These are phyloP conservation scores for Enteromius argenteus DNA, from an alignment of 2,797 vertebrate species.

Conservation along the genomic window DNA sequence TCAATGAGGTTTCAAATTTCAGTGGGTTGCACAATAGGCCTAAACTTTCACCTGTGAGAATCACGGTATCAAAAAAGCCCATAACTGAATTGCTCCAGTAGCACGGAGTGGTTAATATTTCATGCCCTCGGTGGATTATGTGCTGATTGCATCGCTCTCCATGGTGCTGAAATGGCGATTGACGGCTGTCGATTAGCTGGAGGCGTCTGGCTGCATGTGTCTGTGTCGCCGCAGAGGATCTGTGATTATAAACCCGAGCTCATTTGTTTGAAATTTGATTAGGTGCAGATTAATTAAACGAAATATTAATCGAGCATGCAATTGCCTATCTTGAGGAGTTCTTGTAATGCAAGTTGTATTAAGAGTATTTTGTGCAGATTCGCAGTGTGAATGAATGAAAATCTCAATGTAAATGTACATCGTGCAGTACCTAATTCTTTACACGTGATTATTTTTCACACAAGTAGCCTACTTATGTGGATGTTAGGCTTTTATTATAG, in stretches of 20 bases:
- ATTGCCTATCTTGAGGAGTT: neutral
- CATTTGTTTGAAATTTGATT: neutral
- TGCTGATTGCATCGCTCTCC: slow-evolving; percentile 29
- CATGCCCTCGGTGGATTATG: neutral
- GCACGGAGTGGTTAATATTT: slow-evolving; percentile 15
- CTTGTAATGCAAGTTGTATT: neutral
- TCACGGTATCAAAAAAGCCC: neutral
- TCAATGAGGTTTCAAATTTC: neutral
- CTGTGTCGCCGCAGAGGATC: neutral
- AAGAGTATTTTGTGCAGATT: neutral
- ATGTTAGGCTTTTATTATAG: neutral
- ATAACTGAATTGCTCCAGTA: neutral
- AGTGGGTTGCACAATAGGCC: neutral
- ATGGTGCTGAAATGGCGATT: slow-evolving; percentile 43
- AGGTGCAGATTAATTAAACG: neutral
- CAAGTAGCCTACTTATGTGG: neutral
- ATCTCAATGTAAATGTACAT: neutral
- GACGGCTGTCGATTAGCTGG: slow-evolving; percentile 61
- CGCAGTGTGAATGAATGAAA: neutral
- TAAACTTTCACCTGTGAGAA: neutral
- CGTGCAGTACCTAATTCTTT: neutral
- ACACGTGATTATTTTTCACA: neutral
- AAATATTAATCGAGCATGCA: neutral
- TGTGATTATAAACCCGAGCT: neutral
- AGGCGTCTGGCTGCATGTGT: slow-evolving; percentile 44